Evolutionary conservation across 2,797 vertebrate species (phyloP), one percentile per base, ranked within the genome.

Genomic region (Todus mexicanus): DNA sequence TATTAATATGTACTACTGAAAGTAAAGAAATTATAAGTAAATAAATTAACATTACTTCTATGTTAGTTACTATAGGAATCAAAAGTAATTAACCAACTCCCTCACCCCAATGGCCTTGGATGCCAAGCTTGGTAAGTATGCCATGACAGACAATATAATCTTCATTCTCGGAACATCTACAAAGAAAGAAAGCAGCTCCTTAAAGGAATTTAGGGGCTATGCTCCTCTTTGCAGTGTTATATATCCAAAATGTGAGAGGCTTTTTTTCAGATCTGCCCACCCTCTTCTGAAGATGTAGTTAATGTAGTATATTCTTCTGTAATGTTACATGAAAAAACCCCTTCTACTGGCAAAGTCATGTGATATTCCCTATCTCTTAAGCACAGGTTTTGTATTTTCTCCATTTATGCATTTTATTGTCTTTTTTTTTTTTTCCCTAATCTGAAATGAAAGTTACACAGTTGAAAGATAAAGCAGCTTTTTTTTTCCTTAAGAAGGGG

Each of bases 341-440:
- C 70, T 90, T 70, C 53, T 68, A 5, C 31, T 64, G 68, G 31
- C 45, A 70, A 38, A 75, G 9, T 64, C 26, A 63, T 2, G 0
- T 20, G 23, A n/a, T 84, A 78, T 35, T 90, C 56, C 31, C 64
- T 81, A 31, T 93, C 51, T 95, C 26, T 68, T 56, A 68, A 33
- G 48, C 54, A 50, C 66, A 73, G 56, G 15, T 78, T 91, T 94
- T 75, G 17, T 61, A 56, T 73, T 76, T 91, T 84, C 40, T 76
- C 43, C 15, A 27, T 90, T 81, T 65, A 47, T 4, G 5, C 26
- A 15, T 54, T 92, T 87, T 74, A 31, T 79, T 87, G 26, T 11
- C 79, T 89, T 91, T 66, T 37, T 85, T 95, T 93, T n/a, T n/a
- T n/a, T n/a, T n/a, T n/a, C n/a, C n/a, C n/a, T 68, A 78, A 57